These are phyloP conservation scores for Musca domestica DNA, from an alignment of 1,140 invertebrate species.

Conservation along the genomic window DNA sequence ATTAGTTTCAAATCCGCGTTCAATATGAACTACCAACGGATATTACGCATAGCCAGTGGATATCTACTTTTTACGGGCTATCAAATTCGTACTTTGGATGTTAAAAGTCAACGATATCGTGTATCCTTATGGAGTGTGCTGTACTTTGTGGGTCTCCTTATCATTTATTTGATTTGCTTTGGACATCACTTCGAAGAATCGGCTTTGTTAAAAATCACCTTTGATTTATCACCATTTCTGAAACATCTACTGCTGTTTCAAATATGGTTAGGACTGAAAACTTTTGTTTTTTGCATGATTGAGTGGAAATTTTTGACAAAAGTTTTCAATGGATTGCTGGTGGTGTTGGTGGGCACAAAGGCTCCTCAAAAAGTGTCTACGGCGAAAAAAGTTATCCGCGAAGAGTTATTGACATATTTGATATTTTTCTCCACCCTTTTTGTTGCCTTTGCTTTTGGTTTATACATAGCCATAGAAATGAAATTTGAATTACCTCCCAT, in stretches of 20 bases:
- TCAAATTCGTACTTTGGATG: conserved; percentile 41
- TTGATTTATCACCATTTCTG: conserved; percentile 41
- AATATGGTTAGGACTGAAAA: conserved; percentile 38
- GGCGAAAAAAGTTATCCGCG: background rate
- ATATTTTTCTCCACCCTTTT: conserved; percentile 40
- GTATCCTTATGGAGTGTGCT: conserved; percentile 31
- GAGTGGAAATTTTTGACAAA: conserved; percentile 25
- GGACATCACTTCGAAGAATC: conserved; percentile 38
- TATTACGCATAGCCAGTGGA: conserved; percentile 35
- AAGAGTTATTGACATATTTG: conserved; percentile 27
- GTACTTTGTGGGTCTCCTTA: conserved; percentile 32
- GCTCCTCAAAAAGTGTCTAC: background rate
- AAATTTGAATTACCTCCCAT: conserved; percentile 42
- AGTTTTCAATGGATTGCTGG: conserved; percentile 28
- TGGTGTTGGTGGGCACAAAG: background rate
- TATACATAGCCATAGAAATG: conserved; percentile 46
- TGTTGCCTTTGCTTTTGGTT: conserved; percentile 28
- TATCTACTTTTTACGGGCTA: conserved; percentile 39
- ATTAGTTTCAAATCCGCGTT: background rate
- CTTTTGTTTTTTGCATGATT: conserved; percentile 34
- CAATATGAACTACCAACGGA: conserved; percentile 36
- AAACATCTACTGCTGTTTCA: conserved; percentile 33
- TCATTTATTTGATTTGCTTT: conserved; percentile 37
- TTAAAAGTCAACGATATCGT: conserved; percentile 31
- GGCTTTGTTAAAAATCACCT: conserved; percentile 33